Conservation (phyloP, 2,888 invertebrate species). For the Listrodromus nycthemerus region DNA sequence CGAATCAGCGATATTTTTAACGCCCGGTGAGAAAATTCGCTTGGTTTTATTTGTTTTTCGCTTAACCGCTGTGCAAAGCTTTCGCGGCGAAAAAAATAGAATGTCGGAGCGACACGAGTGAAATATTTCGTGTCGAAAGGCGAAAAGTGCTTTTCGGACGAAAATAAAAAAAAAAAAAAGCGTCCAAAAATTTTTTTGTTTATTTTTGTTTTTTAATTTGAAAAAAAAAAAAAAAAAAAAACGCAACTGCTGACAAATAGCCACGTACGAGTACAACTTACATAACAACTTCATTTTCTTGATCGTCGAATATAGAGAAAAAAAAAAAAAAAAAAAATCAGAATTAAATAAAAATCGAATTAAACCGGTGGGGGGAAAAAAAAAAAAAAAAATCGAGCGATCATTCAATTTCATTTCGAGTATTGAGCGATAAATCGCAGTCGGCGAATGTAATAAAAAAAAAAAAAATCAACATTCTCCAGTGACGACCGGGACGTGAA, state of each 20-base stretch:
- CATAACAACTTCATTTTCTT: neutral
- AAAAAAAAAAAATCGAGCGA: neutral
- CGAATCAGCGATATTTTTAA: conserved; percentile 29
- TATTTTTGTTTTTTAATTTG: neutral
- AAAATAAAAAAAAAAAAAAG: neutral
- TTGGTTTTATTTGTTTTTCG: conserved; percentile 15
- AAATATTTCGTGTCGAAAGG: conserved; percentile 26
- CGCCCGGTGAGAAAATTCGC: neutral
- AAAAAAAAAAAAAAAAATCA: neutral
- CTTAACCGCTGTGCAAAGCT: conserved; percentile 17
- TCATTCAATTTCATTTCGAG: too few relatives aligned
- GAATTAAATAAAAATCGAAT: neutral
- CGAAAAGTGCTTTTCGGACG: conserved; percentile 6
- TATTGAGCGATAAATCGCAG: neutral
- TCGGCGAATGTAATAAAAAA: neutral
- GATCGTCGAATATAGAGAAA: too few relatives aligned
- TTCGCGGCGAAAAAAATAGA: conserved; percentile 36
- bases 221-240: too few relatives aligned
- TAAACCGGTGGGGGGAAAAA: neutral
- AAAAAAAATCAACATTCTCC: too few relatives aligned
- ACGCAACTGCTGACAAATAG: neutral
- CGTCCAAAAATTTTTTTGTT: neutral
- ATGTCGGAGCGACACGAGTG: conserved; percentile 30
- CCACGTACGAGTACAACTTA: neutral
- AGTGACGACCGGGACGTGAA: neutral